Base-by-base conservation (phyloP, 2,113 vertebrate genomes). In the Falco punctatus region DNA sequence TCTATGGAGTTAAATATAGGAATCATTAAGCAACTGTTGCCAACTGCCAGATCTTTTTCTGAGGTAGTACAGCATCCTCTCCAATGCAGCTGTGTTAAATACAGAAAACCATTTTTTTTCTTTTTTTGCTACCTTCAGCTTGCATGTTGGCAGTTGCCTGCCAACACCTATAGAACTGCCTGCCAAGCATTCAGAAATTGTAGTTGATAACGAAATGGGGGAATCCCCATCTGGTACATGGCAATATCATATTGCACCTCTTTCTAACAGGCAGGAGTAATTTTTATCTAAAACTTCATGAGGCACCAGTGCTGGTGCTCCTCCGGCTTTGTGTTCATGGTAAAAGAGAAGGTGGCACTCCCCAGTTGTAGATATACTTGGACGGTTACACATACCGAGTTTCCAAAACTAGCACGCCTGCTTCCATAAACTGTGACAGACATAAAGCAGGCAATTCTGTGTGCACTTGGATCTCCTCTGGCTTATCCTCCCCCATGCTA, bases 311-410 rank as follows among this genome's bases (percentile, higher is more conserved):
- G 15, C 9, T 19, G 27, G 9, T 59, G 20, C 15, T 66, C 38
- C 7, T 44, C 19, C 1, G 5, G 33, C 52, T 66, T 33, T 52
- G 35, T 44, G 70, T 33, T 12, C 28, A 22, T 48, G 33, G 16
- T 46, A 30, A 48, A 40, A 26, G 8, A 59, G 64, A 58, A 71
- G 35, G 58, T 71, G 71, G 57, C 32, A 64, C 78, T 77, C 44
- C 71, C 38, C 8, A 20, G 32, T 28, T 15, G 23, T 24, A 51
- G 15, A 7, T 44, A 27, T 5, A 28, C 15, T 51, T 70, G 27
- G 35, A 15, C 49, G 55, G 15, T 33, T 17, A 20, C 1, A 35
- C 10, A 0, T 13, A 55, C 6, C 6, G 15, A 5, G 7, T 57
- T 57, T 64, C 55, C 77, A 70, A 51, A 21, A 70, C 35, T 4